phyloP scores from a whole-genome alignment of 2,113 vertebrate genomes.

The Saguinus midas region DNA sequence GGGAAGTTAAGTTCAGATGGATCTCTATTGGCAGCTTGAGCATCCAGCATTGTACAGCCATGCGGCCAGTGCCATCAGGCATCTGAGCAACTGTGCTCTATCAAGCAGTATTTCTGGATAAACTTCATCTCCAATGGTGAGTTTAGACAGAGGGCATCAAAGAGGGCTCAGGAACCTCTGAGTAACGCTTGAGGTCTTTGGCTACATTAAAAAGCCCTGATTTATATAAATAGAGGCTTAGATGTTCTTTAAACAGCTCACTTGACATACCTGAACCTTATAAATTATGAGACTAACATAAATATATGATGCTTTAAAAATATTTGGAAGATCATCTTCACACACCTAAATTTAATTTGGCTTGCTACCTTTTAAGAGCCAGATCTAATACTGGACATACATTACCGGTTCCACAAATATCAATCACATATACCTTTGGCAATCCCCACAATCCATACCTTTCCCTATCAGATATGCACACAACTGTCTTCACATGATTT shows the following conservation, averaged over 20 bases:
- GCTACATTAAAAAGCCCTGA: background rate
- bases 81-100: conserved; percentile 15
- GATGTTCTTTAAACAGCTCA: conserved; percentile 45
- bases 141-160: conserved; percentile 23
- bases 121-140: conserved; percentile 9
- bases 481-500: background rate
- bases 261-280: background rate
- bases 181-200: background rate
- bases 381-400: background rate
- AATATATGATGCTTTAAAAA: background rate
- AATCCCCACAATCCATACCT: too few species aligned
- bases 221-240: conserved; percentile 32
- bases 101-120: conserved; percentile 7
- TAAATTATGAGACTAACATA: background rate
- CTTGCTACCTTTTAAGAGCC: conserved; percentile 47
- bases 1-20: background rate
- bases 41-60: background rate
- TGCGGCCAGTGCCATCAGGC: background rate
- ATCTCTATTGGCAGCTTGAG: background rate
- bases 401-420: background rate
- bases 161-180: background rate
- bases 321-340: conserved; percentile 32
- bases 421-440: background rate
- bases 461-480: background rate
- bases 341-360: conserved; percentile 53